Conservation (phyloP, 2,797 vertebrate species). For the Myotis findleyi region DNA sequence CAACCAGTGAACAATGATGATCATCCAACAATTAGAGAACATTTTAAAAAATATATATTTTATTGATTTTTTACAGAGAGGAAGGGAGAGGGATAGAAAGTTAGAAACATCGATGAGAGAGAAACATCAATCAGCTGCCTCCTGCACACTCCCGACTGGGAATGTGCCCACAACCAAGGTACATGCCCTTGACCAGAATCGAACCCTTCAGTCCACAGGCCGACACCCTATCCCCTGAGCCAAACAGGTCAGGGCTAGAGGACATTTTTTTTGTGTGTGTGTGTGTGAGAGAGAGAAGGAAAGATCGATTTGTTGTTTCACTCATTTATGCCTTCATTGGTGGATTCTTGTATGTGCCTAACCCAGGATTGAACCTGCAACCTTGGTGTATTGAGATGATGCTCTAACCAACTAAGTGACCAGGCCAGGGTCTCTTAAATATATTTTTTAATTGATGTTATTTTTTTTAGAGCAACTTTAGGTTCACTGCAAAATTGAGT, state of each 20-base stretch:
- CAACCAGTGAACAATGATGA: constrained; percentile 49
- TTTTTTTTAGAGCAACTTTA: neutral
- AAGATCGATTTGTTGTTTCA: neutral
- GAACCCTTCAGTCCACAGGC: too few relatives aligned
- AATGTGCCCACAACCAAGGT: too few relatives aligned
- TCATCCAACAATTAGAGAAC: constrained; percentile 52
- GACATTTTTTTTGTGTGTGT: too few relatives aligned
- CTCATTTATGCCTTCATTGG: neutral
- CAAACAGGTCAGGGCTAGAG: too few relatives aligned
- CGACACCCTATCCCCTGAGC: too few relatives aligned
- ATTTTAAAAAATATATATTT: too few relatives aligned
- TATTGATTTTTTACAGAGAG: too few relatives aligned
- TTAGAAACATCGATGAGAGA: too few relatives aligned
- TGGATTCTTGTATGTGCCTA: neutral
- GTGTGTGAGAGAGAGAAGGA: neutral
- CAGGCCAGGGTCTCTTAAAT: neutral
- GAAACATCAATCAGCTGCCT: too few relatives aligned
- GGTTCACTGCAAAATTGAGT: neutral
- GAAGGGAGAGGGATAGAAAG: too few relatives aligned
- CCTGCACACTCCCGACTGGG: too few relatives aligned
- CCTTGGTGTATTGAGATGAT: neutral
- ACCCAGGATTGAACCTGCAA: neutral
- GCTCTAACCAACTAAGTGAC: neutral
- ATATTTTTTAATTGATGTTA: neutral
- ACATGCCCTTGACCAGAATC: too few relatives aligned